These are phyloP conservation scores for Mobula hypostoma DNA, from an alignment of 2,113 vertebrate species.

Conservation along the genomic window DNA sequence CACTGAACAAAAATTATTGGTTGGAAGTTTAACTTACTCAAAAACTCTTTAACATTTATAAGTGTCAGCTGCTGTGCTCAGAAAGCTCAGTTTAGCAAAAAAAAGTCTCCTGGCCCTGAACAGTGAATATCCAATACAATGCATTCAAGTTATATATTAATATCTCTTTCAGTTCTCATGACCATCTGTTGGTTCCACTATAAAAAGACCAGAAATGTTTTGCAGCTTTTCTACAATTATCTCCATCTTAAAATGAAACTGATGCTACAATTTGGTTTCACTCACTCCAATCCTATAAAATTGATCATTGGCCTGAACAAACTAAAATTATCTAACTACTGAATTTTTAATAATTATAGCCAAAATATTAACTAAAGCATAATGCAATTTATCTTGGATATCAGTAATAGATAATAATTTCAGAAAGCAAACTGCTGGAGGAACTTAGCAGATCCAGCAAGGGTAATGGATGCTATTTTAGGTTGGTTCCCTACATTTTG, in stretches of 20 bases:
- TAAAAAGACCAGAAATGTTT: not conserved
- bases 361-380: not conserved
- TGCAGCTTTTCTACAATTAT: not conserved
- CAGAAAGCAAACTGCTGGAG: too few relatives aligned
- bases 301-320: not conserved
- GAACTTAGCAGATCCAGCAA: too few relatives aligned
- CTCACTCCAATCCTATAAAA: not conserved
- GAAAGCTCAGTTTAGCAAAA: too few relatives aligned
- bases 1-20: too few relatives aligned
- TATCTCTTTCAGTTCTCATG: not conserved
- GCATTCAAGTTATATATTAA: not conserved
- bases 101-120: too few relatives aligned
- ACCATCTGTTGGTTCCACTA: not conserved
- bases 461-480: too few relatives aligned
- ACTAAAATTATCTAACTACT: not conserved
- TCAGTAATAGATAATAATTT: not conserved
- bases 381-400: not conserved
- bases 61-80: too few relatives aligned
- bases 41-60: too few relatives aligned
- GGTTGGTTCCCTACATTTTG: too few relatives aligned
- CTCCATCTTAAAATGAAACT: not conserved
- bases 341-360: not conserved
- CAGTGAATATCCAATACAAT: too few relatives aligned
- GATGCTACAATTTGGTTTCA: not conserved
- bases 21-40: too few relatives aligned